These are phyloP conservation scores for Leuciscus waleckii DNA, from an alignment of 2,797 vertebrate species.

Conservation along the genomic window DNA sequence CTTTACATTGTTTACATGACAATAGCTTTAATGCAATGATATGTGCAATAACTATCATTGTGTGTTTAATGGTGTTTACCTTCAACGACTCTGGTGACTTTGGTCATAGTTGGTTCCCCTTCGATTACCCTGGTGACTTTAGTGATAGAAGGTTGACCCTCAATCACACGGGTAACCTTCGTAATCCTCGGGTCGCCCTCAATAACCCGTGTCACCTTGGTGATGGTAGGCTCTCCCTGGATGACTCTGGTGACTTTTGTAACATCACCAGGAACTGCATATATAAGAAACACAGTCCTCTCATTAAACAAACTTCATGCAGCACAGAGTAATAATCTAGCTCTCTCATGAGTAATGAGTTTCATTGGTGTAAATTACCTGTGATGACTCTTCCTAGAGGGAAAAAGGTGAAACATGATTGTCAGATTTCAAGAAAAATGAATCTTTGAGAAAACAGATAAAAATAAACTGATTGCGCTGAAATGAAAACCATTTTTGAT, in stretches of 20 bases:
- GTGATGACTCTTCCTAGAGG: constrained; percentile 68
- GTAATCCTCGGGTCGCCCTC: constrained; percentile 28
- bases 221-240: constrained; percentile 70
- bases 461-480: background rate
- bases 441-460: background rate
- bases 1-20: background rate
- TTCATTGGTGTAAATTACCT: constrained; percentile 59
- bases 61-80: background rate
- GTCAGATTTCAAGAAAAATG: background rate
- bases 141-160: constrained; percentile 75
- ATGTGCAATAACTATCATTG: background rate
- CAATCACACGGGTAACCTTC: constrained; percentile 49
- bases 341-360: constrained; percentile 57
- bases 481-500: constrained; percentile 19
- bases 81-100: background rate
- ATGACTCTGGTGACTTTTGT: constrained; percentile 52
- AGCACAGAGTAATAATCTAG: background rate
- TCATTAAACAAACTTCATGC: background rate
- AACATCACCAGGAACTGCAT: constrained; percentile 62
- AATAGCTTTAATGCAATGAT: too few relatives aligned
- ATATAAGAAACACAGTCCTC: background rate
- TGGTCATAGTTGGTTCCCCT: constrained; percentile 74
- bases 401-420: constrained; percentile 42
- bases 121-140: constrained; percentile 71
- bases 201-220: constrained; percentile 70